Conservation (phyloP, 2,113 vertebrate species). For the Cebus imitator region DNA sequence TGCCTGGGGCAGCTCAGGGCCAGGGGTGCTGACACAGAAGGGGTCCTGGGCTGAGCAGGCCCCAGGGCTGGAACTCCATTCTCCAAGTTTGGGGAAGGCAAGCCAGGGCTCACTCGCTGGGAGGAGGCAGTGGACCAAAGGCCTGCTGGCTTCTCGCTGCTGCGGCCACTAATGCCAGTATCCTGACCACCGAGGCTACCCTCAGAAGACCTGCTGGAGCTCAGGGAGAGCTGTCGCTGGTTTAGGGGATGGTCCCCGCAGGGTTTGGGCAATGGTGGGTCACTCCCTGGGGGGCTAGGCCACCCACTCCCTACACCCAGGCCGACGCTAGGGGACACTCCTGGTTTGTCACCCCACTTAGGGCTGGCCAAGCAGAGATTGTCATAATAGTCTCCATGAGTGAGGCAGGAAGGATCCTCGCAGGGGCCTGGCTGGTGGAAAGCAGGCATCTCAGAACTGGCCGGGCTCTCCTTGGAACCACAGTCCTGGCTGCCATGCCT, state of each 20-base stretch:
- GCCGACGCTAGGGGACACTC: slow-evolving; percentile 13
- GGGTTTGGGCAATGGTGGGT: slow-evolving; percentile 11
- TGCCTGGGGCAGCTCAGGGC: not conserved
- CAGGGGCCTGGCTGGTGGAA: slow-evolving; percentile 66
- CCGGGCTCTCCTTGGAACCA: slow-evolving; percentile 78
- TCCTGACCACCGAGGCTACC: slow-evolving; percentile 51
- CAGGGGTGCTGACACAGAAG: slow-evolving; percentile 63
- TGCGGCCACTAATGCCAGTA: not conserved
- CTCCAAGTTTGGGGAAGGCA: slow-evolving; percentile 20
- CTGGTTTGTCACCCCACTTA: slow-evolving; percentile 63
- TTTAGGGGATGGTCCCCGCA: slow-evolving; percentile 38
- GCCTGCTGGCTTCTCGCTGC: slow-evolving; percentile 47
- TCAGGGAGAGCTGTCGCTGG: slow-evolving; percentile 58
- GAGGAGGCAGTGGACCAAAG: slow-evolving; percentile 78
- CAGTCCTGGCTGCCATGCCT: slow-evolving; percentile 80
- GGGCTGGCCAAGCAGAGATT: slow-evolving; percentile 34
- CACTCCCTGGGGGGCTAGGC: not conserved
- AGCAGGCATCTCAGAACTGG: slow-evolving; percentile 64
- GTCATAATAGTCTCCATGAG: slow-evolving; percentile 69
- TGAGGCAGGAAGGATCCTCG: slow-evolving; percentile 68
- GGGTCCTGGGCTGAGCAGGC: slow-evolving; percentile 59
- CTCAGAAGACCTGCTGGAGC: slow-evolving; percentile 59
- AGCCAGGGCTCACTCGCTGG: slow-evolving; percentile 50
- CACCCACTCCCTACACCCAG: not conserved
- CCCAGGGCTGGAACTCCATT: not conserved